Base-by-base conservation (phyloP, 2,888 invertebrate species). In the Conops quadrifasciatus region DNA sequence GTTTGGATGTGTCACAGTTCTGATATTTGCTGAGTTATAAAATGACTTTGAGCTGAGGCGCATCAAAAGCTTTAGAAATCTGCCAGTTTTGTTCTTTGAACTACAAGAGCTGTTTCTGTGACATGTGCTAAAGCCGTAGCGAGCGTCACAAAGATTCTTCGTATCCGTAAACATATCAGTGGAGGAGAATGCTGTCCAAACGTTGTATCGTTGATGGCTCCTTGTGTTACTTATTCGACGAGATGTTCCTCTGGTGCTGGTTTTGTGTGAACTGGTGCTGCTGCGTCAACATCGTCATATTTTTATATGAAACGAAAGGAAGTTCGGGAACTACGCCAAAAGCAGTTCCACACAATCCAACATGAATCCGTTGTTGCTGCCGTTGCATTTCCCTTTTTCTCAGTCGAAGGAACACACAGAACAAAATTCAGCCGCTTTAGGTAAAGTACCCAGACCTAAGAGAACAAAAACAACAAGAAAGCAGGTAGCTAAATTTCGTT, bases 251-350 rank as follows among this genome's bases (percentile, higher is more conserved):
- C 78, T 80, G 78, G 78, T 78, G 80, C 82, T 80, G 79, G 80
- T 80, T 80, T 80, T 75, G 80, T 78, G 77, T 80, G 80, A 79
- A 84, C 84, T 84, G 85, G 85, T 84, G 84, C 82, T 83, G 83
- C 79, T 82, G 79, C 79, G 77, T 76, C 79, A 77, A 77, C 77
- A 79, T 81, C 77, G 80, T 78, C 82, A 81, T 81, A 80, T 79
- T 84, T 84, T 84, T 84, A 84, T 84, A 85, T 80, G 74, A 76
- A 74, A 70, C 71, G 66, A 69, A 36, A 49, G 53, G 2, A 19
- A 66, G 53, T 13, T 19, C n/a, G 13, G 78, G 56, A 36, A 56
- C n/a, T n/a, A 26, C 26, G 19, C 24, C 45, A 47, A 11, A 21
- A 68, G 75, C 77, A 78, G 77, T 80, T 81, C 79, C 81, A 81